Evolutionary conservation across 2,113 vertebrate species (phyloP).

Genomic region (Phainopepla nitens): DNA sequence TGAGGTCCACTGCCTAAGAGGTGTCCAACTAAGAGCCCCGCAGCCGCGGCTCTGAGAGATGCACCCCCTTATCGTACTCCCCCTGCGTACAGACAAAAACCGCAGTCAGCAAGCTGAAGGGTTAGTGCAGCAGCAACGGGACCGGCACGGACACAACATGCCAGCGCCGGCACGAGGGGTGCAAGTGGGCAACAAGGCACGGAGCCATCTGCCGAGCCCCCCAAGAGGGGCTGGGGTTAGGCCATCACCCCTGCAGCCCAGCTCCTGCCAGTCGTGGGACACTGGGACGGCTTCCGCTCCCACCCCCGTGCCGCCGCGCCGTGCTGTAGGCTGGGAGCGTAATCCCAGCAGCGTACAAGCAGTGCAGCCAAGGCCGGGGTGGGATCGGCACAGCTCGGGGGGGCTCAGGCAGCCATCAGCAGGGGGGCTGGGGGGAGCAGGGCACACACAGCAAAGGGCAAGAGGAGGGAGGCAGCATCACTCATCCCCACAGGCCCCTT

Average conservation of each 20-base stretch:
- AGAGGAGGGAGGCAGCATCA: not conserved
- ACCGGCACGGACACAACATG: not conserved
- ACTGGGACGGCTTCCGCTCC: not conserved
- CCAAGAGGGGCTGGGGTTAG: not conserved
- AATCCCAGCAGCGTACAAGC: constrained; percentile 16
- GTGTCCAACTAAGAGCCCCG: constrained; percentile 74
- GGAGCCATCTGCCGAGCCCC: not conserved
- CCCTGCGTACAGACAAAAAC: constrained; percentile 87
- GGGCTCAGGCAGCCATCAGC: constrained; percentile 16
- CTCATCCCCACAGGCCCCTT: not conserved
- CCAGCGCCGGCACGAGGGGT: not conserved
- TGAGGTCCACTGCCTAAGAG: constrained; percentile 76
- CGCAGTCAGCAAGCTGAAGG: constrained; percentile 81
- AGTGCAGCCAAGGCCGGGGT: constrained; percentile 25
- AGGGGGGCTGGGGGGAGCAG: constrained; percentile 6
- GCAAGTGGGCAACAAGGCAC: not conserved
- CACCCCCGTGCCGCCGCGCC: not conserved
- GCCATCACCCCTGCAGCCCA: not conserved
- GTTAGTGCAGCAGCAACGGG: constrained; percentile 70
- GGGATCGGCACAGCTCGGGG: not conserved
- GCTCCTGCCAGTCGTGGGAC: not conserved
- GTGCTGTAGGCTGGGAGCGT: not conserved
- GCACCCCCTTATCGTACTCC: constrained; percentile 81
- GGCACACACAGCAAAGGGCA: constrained; percentile 28
- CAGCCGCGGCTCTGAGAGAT: constrained; percentile 68